A percentile compares a stretch with the other conserved stretches of the same genome.
These are phyloP conservation scores for Berghia stephanieae DNA, from an alignment of 1,140 invertebrate genomes.

Conservation along the genomic window DNA sequence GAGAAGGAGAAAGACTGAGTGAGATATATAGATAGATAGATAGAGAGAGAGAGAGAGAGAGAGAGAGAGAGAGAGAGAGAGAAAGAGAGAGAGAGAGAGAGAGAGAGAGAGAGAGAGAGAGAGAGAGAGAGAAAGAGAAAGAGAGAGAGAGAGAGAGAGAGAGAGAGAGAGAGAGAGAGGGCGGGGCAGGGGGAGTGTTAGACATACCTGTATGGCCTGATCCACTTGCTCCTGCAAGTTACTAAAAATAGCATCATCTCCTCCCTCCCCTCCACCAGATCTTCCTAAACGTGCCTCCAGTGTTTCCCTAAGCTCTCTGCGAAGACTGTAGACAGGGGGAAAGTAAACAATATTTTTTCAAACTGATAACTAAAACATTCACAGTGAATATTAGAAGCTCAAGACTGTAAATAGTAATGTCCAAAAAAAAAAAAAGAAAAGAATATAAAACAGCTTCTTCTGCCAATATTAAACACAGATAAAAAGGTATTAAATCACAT, in stretches of 20 bases:
- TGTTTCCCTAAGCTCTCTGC: slow-evolving; percentile 26
- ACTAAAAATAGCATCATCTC: slow-evolving; percentile 3
- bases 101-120: background rate
- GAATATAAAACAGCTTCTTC: slow-evolving; percentile 1
- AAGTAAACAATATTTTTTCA: background rate
- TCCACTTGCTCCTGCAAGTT: slow-evolving; percentile 35
- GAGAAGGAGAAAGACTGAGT: no score
- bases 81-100: background rate
- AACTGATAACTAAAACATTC: no score
- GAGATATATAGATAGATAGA: no score
- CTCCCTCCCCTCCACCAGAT: background rate
- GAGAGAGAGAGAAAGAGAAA: background rate
- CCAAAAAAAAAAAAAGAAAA: background rate
- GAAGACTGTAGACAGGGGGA: slow-evolving; percentile 11
- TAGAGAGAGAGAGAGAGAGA: no score
- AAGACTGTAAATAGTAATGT: background rate
- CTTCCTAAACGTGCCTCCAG: background rate
- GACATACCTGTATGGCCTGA: slow-evolving; percentile 30
- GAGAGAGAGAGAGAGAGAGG: no score
- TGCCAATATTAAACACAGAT: no score
- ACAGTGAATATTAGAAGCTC: no score
- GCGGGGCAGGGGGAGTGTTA: no score
- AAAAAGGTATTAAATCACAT: no score
- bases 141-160: no score
- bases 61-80: background rate